phyloP scores from a whole-genome alignment of 2,888 invertebrate genomes.

The Melieria crassipennis region DNA sequence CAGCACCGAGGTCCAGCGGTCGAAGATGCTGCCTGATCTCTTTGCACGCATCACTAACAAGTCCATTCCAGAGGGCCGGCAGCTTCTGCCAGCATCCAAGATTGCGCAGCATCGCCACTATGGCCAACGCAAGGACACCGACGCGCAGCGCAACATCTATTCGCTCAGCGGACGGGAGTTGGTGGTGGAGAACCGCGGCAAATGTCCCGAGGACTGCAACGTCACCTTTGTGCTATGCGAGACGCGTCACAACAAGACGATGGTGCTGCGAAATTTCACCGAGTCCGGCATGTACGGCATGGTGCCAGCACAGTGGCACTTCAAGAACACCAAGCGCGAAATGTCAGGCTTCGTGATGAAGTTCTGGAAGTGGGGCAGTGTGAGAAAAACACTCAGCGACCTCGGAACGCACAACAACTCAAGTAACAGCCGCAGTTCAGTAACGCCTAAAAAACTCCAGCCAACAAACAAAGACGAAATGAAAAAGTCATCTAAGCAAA shows the following conservation, averaged over 20 bases:
- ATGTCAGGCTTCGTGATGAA: constrained; percentile 82
- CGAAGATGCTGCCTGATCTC: constrained; percentile 65
- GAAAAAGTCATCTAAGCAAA: constrained; percentile 42
- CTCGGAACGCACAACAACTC: constrained; percentile 1
- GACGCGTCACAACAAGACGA: constrained; percentile 68
- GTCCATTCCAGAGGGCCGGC: constrained; percentile 54
- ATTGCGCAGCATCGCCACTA: constrained; percentile 68
- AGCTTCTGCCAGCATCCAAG: constrained; percentile 61
- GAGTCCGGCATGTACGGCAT: constrained; percentile 76
- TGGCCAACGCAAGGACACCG: constrained; percentile 70
- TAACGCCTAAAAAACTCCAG: too few relatives aligned
- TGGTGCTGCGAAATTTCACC: constrained; percentile 72
- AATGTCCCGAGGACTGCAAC: constrained; percentile 76
- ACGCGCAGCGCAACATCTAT: constrained; percentile 70
- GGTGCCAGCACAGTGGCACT: constrained; percentile 74
- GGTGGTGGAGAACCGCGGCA: constrained; percentile 76
- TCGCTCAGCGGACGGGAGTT: constrained; percentile 73
- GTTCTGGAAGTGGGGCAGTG: constrained; percentile 81
- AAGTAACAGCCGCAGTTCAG: constrained; percentile 11
- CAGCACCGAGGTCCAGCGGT: constrained; percentile 69
- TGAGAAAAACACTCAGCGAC: constrained; percentile 32
- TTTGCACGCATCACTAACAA: constrained; percentile 65
- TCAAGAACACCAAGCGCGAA: constrained; percentile 67
- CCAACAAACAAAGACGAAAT: constrained; percentile 47
- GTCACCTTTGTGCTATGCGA: constrained; percentile 71